phyloP scores from a whole-genome alignment of 1,140 invertebrate species.

The Anoplolepis gracilipes region DNA sequence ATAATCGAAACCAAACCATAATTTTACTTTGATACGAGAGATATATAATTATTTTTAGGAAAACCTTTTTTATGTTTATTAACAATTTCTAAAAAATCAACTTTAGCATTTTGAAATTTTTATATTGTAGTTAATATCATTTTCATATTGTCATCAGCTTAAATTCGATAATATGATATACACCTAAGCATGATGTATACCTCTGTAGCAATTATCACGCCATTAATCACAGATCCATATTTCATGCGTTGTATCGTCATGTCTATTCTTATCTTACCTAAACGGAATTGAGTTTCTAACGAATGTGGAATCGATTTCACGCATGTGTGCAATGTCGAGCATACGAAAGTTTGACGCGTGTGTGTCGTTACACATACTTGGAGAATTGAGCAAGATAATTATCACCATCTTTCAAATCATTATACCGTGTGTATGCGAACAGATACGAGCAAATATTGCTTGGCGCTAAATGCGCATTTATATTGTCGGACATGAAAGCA shows the following conservation, averaged over 20 bases:
- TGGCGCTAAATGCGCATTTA: not conserved
- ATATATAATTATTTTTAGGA: no score
- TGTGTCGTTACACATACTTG: not conserved
- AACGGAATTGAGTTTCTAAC: slow-evolving; percentile 19
- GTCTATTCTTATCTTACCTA: slow-evolving; percentile 1
- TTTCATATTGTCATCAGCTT: not conserved
- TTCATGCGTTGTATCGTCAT: not conserved
- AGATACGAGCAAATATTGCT: slow-evolving; percentile 14
- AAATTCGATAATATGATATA: not conserved
- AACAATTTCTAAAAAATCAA: not conserved
- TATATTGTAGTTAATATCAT: not conserved
- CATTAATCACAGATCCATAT: not conserved
- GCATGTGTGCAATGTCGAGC: not conserved
- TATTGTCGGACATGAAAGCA: not conserved
- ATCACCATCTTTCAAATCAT: not conserved
- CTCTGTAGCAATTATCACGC: not conserved
- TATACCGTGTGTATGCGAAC: slow-evolving; percentile 1
- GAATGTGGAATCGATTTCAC: slow-evolving; percentile 14
- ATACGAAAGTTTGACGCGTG: not conserved
- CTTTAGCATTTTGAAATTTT: not conserved
- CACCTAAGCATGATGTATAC: not conserved
- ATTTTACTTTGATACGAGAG: no score
- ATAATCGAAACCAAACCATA: no score
- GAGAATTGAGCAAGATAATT: not conserved
- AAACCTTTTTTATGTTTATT: not conserved